Percentiles rank a stretch among this genome's conserved stretches.
phyloP scores from a whole-genome alignment of 1,140 invertebrate genomes.

The Halictus rubicundus region DNA sequence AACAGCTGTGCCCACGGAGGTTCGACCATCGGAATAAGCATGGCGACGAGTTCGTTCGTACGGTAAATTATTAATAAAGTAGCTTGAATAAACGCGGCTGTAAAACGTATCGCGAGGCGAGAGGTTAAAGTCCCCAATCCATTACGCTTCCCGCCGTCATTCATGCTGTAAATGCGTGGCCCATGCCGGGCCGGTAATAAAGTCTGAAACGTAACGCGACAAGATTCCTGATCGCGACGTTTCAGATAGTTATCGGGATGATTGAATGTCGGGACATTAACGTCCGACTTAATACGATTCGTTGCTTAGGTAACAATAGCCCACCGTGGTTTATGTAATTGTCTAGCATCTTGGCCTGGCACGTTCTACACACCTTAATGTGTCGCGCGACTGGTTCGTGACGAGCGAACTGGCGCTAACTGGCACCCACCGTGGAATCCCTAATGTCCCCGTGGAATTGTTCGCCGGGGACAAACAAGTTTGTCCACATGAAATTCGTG shows the following conservation, averaged over 20 bases:
- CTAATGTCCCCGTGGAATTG: constrained; percentile 24
- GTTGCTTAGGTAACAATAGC: constrained; percentile 15
- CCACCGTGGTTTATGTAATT: constrained; percentile 19
- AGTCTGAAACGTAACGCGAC: background rate
- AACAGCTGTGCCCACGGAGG: too few relatives aligned
- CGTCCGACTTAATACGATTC: constrained; percentile 10
- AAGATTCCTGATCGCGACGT: background rate
- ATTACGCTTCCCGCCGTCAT: too few relatives aligned
- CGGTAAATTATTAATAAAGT: too few relatives aligned
- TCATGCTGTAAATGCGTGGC: too few relatives aligned
- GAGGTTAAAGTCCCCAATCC: too few relatives aligned
- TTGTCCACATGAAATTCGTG: too few relatives aligned
- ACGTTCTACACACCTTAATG: constrained; percentile 27
- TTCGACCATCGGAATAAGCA: too few relatives aligned
- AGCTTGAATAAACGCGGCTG: too few relatives aligned
- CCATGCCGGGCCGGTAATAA: too few relatives aligned
- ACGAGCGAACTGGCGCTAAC: constrained; percentile 23
- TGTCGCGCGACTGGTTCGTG: constrained; percentile 17
- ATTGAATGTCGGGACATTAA: constrained; percentile 6
- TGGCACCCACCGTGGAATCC: constrained; percentile 13
- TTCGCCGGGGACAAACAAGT: background rate
- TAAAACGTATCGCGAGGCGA: too few relatives aligned
- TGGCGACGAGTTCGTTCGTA: too few relatives aligned
- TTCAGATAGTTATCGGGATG: background rate
- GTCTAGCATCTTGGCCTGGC: background rate